Percentiles rank a stretch among this genome's conserved stretches.
Evolutionary conservation across 2,797 vertebrate genomes (phyloP).

Genomic region (Cossypha caffra): DNA sequence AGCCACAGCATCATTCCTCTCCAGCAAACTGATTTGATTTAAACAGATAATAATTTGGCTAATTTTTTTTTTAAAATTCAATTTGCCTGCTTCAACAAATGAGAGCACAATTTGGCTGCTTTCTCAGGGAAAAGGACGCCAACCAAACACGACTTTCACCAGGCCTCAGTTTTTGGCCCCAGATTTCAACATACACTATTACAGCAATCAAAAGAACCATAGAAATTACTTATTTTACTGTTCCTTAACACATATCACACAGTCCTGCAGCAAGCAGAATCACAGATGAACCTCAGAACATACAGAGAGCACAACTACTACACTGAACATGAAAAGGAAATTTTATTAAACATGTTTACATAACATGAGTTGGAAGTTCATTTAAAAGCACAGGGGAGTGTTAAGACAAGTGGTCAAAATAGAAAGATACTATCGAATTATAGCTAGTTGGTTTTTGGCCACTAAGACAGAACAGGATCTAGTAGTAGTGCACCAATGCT

Average conservation of each 20-base stretch:
- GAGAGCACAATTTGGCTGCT: conserved; percentile 64
- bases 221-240: conserved; percentile 42
- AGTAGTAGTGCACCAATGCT: conserved; percentile 79
- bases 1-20: background rate
- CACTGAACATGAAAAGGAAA: conserved; percentile 91
- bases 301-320: conserved; percentile 82
- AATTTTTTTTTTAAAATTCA: background rate
- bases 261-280: conserved; percentile 46
- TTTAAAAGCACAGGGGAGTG: conserved; percentile 89
- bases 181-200: conserved; percentile 47
- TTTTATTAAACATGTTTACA: conserved; percentile 92
- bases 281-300: conserved; percentile 50
- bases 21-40: background rate
- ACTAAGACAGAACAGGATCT: conserved; percentile 81
- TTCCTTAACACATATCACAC: conserved; percentile 54
- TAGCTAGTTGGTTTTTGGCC: conserved; percentile 78
- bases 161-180: conserved; percentile 5
- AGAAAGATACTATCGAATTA: conserved; percentile 84
- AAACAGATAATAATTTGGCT: background rate
- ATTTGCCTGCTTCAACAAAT: background rate
- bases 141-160: conserved; percentile 33
- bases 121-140: background rate
- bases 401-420: conserved; percentile 86
- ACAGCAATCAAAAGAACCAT: conserved; percentile 39
- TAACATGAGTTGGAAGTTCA: conserved; percentile 87